These are phyloP conservation scores for Podocnemis expansa DNA, from an alignment of 2,113 vertebrate species.

Conservation along the genomic window DNA sequence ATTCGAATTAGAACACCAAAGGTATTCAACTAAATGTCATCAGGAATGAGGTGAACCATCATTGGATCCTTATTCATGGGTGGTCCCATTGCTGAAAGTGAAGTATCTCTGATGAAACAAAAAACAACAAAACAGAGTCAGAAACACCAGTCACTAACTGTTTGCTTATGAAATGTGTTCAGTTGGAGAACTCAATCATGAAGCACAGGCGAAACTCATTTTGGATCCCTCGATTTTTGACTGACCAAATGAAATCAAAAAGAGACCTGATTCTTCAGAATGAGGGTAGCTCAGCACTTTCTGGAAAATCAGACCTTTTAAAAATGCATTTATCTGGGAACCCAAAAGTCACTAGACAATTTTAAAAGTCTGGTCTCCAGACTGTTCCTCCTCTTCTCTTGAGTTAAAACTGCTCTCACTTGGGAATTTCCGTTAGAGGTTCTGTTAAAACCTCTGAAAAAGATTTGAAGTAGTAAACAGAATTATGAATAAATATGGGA, in stretches of 20 bases:
- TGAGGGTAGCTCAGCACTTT: background rate
- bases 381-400: background rate
- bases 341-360: background rate
- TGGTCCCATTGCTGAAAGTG: background rate
- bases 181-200: background rate
- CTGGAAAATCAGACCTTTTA: background rate
- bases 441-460: background rate
- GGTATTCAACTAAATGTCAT: background rate
- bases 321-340: background rate
- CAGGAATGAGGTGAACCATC: background rate
- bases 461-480: background rate
- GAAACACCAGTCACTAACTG: background rate
- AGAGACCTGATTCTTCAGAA: background rate
- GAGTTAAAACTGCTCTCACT: background rate
- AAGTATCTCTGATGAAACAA: background rate
- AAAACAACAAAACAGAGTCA: background rate
- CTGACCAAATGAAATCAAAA: background rate
- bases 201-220: background rate
- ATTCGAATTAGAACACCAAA: background rate
- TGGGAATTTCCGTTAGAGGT: background rate
- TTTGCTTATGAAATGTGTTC: accelerated
- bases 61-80: background rate
- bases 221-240: background rate
- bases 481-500: background rate
- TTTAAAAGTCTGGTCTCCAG: background rate